Base-by-base conservation (phyloP, 2,113 vertebrate species). In the Struthio camelus region DNA sequence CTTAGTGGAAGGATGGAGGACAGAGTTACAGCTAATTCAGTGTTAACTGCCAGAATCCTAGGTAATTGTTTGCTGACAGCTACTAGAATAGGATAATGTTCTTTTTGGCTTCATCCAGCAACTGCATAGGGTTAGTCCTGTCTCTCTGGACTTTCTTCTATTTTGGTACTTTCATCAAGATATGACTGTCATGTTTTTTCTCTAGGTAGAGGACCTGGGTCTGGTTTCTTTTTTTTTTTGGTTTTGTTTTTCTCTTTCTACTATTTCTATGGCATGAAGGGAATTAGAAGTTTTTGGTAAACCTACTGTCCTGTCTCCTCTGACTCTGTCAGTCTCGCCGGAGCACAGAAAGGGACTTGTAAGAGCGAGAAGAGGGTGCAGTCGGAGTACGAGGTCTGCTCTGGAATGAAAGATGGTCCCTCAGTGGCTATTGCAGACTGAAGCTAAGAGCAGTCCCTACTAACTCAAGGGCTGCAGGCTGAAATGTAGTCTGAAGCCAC, bases 401-500 rank as follows among this genome's bases (percentile, higher is more conserved):
- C 62, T 88, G 92, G 83, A 95, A 84, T 92, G 88, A 93, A 92
- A 75, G 83, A 86, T 69, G 56, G 86, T 90, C 85, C 92, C 92
- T 56, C 28, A 8, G 75, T 83, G 82, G 56, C 85, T 86, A 24
- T 78, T 81, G 72, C 48, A 89, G 85, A 64, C 76, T 85, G 81
- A 93, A 94, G 81, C 76, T 42, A 61, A 67, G 85, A 85, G 75
- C 85, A 87, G 46, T 79, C 67, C 78, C 81, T 79, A 22, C 66
- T 79, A 67, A 61, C 73, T 69, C 42, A 50, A 79, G 89, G 87
- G 40, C 91, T 95, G 75, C 75, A 96, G 82, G 75, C 64, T 62
- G 11, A 87, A 78, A 73, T 14, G 79, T 50, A 91, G 79, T 85
- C 90, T 92, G 72, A 94, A 95, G 92, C 92, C 95, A 96, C 94